Evolutionary conservation across 2,113 vertebrate genomes (phyloP).

Genomic region (Pedionomus torquatus): DNA sequence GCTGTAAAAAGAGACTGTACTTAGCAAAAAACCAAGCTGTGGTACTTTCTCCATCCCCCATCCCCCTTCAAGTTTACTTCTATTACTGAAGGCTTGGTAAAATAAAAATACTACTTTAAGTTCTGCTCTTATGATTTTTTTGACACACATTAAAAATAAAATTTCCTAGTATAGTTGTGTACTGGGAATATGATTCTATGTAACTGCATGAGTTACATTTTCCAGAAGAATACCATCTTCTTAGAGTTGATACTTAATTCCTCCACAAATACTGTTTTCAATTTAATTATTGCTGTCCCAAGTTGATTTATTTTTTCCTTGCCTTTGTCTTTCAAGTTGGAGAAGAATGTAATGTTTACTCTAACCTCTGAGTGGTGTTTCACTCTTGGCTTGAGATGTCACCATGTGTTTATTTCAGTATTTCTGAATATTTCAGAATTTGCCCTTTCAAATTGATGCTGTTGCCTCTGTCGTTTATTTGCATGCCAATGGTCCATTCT

Average conservation of each 20-base stretch:
- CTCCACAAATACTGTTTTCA: neutral
- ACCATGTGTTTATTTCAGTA: neutral
- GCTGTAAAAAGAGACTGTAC: neutral
- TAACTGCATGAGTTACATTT: neutral
- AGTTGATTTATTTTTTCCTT: neutral
- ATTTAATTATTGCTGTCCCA: neutral
- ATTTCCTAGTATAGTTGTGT: neutral
- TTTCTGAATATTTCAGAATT: neutral
- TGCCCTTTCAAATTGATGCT: neutral
- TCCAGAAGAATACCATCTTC: neutral
- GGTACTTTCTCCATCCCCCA: neutral
- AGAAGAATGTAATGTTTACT: neutral
- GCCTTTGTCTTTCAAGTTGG: neutral
- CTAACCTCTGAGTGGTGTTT: neutral
- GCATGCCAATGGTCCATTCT: neutral
- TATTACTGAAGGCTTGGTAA: neutral
- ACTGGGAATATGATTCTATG: neutral
- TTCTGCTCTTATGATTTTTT: conserved; percentile 2
- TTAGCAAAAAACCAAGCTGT: neutral
- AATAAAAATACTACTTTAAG: neutral
- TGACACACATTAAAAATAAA: neutral
- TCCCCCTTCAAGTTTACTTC: neutral
- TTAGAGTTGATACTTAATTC: neutral
- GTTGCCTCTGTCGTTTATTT: neutral
- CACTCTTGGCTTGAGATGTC: neutral